These are phyloP conservation scores for Cactoblastis cactorum DNA, from an alignment of 2,888 invertebrate genomes.

Conservation along the genomic window DNA sequence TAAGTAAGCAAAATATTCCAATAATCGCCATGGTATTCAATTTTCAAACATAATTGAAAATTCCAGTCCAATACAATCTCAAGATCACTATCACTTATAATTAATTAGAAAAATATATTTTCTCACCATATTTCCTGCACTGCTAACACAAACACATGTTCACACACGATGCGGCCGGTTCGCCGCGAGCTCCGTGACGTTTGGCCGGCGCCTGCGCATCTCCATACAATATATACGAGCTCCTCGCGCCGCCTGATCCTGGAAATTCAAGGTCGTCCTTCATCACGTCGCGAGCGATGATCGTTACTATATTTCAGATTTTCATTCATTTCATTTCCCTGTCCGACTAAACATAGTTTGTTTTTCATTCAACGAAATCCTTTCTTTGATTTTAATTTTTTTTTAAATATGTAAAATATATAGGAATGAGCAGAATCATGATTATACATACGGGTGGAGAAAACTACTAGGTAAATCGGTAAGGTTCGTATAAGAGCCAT, in stretches of 20 bases:
- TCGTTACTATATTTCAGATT: background rate
- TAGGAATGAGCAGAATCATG: no score
- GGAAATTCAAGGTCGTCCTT: slow-evolving; percentile 1
- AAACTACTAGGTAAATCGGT: no score
- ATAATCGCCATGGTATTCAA: no score
- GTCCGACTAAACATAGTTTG: no score
- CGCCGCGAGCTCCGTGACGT: slow-evolving; percentile 36
- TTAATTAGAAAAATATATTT: slow-evolving; percentile 7
- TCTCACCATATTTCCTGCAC: slow-evolving; percentile 24
- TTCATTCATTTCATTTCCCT: background rate
- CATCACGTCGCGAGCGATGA: background rate
- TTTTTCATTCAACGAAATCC: no score
- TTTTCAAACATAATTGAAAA: no score
- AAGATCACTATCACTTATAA: background rate
- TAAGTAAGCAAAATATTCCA: no score
- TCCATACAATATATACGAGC: slow-evolving; percentile 44
- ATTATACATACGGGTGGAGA: no score
- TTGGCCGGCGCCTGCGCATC: slow-evolving; percentile 31
- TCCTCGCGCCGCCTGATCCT: background rate
- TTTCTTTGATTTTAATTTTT: no score
- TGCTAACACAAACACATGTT: slow-evolving; percentile 26
- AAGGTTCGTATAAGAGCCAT: no score
- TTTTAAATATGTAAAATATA: no score
- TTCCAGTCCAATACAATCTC: no score
- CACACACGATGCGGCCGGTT: slow-evolving; percentile 32